Evolutionary conservation across 2,888 invertebrate species (phyloP).

Genomic region (Onthophagus sagittarius): DNA sequence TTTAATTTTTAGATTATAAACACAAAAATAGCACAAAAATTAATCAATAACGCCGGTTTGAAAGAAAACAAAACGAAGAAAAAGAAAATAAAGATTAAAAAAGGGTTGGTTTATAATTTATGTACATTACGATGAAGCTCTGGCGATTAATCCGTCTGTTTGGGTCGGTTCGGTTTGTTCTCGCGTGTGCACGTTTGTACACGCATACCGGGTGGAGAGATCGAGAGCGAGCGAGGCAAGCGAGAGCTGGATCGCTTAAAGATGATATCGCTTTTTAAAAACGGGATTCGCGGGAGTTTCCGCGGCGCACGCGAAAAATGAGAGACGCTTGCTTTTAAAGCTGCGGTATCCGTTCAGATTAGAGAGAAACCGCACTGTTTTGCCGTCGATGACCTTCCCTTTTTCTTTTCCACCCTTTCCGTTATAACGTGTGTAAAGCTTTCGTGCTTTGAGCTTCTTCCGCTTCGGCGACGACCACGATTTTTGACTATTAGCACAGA

Average conservation of each 20-base stretch:
- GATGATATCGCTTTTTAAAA: slow-evolving; percentile 42
- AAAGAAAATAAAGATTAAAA: slow-evolving; percentile 13
- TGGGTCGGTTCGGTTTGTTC: neutral
- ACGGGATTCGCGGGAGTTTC: slow-evolving; percentile 20
- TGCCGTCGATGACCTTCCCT: slow-evolving; percentile 35
- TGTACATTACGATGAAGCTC: slow-evolving; percentile 8
- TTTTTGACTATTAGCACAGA: neutral
- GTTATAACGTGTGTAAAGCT: neutral
- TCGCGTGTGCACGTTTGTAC: neutral
- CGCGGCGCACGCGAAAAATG: slow-evolving; percentile 39
- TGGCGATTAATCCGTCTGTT: slow-evolving; percentile 3
- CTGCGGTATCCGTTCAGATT: slow-evolving; percentile 41
- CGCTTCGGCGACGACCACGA: neutral
- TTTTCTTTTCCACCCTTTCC: slow-evolving; percentile 20
- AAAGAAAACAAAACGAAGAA: neutral
- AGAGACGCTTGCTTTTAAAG: slow-evolving; percentile 43
- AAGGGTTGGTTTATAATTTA: slow-evolving; percentile 12
- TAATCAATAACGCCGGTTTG: too few species aligned
- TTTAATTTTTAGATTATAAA: too few species aligned
- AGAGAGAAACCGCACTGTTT: slow-evolving; percentile 32
- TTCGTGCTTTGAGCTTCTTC: neutral
- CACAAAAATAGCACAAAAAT: too few species aligned
- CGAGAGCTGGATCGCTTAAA: slow-evolving; percentile 38
- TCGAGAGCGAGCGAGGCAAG: neutral
- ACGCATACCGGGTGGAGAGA: neutral